Evolutionary conservation across 2,888 invertebrate species (phyloP), one percentile per base, ranked within the genome.

Genomic region (Catocala fraxini): DNA sequence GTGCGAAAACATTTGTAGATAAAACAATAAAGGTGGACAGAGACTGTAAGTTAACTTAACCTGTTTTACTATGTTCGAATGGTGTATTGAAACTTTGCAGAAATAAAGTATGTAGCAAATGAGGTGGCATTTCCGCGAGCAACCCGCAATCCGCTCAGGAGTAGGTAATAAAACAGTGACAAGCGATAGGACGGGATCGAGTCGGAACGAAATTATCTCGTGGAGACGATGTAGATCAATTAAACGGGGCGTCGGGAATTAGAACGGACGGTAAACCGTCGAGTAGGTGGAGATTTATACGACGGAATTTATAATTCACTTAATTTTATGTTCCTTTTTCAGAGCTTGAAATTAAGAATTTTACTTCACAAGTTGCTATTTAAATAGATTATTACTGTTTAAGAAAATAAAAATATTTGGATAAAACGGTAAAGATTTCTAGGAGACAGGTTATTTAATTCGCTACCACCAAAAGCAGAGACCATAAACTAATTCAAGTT

Each of bases 181-280:
- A 77, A 73, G 74, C 71, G 77, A 78, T 78, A 75, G 76, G 77
- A 80, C 70, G 79, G 84, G 79, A 82, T 81, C 80, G 84, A 79
- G 76, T 80, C 77, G 73, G 79, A 77, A 80, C 83, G 74, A 80
- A 84, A 84, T 85, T 85, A 86, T 85, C 83, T 83, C 77, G 80
- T 79, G 79, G 80, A 84, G 77, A 82, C 77, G 65, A 76, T 76
- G 76, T 76, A 74, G 76, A 76, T 87, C 88, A 88, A 88, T 87
- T 86, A 85, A 77, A 80, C 75, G 78, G 82, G 77, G 78, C 76
- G 80, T 67, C 68, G 75, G 77, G 80, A 81, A 85, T 87, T 85
- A 84, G 80, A 69, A 66, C 65, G 74, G 72, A 63, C 73, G 79
- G 82, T 74, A 80, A 79, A 80, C 83, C 82, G 71, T 75, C 73